phyloP scores from a whole-genome alignment of 2,888 invertebrate genomes.

The Athalia circularis region DNA sequence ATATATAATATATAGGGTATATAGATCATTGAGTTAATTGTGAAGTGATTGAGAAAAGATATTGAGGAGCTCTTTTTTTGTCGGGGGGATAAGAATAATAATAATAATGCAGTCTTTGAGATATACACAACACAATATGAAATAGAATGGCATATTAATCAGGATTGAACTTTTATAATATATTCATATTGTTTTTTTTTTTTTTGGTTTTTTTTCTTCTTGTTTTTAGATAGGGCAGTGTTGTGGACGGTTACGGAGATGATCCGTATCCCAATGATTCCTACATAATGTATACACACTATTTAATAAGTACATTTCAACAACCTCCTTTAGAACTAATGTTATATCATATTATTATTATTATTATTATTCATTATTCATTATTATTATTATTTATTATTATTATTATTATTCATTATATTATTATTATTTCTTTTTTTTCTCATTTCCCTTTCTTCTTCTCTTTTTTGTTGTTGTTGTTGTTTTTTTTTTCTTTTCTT shows the following conservation, averaged over 20 bases:
- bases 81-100: constrained; percentile 11
- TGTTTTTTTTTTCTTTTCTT: constrained; percentile 50
- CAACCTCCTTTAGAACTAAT: constrained; percentile 71
- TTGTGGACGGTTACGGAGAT: constrained; percentile 72
- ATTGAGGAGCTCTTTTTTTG: constrained; percentile 5
- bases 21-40: no score
- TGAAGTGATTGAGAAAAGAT: neutral
- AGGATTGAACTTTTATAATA: constrained; percentile 52
- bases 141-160: constrained; percentile 40
- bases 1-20: no score
- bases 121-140: constrained; percentile 27
- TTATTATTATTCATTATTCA: constrained; percentile 37
- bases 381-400: constrained; percentile 53
- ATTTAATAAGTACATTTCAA: constrained; percentile 72
- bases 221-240: constrained; percentile 70
- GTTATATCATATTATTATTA: constrained; percentile 60
- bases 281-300: constrained; percentile 70
- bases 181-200: constrained; percentile 47
- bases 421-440: constrained; percentile 29
- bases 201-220: constrained; percentile 46
- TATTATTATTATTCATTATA: neutral
- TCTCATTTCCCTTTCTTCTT: constrained; percentile 56
- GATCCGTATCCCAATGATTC: constrained; percentile 71
- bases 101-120: constrained; percentile 17
- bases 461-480: constrained; percentile 49